These are phyloP conservation scores for Ormyrus thymus DNA, from an alignment of 2,888 invertebrate genomes.

Conservation along the genomic window DNA sequence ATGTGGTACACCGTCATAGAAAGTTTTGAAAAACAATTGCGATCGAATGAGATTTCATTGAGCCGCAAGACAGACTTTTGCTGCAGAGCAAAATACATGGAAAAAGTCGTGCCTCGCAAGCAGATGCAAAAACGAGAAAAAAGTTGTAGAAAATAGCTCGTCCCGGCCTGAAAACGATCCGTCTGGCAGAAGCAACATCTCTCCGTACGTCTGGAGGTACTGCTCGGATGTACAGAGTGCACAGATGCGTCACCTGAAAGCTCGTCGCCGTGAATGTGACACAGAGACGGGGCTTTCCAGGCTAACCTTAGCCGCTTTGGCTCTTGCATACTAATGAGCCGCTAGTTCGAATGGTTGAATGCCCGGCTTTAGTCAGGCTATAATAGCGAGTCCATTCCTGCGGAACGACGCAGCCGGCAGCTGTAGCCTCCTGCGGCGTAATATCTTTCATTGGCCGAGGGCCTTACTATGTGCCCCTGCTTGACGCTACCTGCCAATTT, in stretches of 20 bases:
- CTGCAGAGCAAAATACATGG: no score
- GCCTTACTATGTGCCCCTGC: conserved; percentile 1
- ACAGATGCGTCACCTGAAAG: background rate
- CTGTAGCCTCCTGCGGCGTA: conserved; percentile 5
- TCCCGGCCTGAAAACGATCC: no score
- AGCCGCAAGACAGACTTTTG: no score
- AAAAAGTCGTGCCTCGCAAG: no score
- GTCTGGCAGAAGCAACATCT: background rate
- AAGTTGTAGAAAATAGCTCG: no score
- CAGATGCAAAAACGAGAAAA: no score
- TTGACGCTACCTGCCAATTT: conserved; percentile 6
- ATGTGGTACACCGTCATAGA: no score
- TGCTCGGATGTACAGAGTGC: no score
- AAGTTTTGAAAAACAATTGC: no score
- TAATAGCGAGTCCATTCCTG: conserved; percentile 72
- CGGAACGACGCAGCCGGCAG: background rate
- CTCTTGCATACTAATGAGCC: conserved; percentile 73
- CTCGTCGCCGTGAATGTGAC: conserved; percentile 3
- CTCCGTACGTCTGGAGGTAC: background rate
- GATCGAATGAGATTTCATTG: no score
- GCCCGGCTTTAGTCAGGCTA: conserved; percentile 70
- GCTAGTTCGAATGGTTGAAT: conserved; percentile 67
- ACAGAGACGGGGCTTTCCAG: conserved; percentile 68
- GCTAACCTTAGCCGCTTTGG: conserved; percentile 63
- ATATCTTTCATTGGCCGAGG: conserved; percentile 35